Base-by-base conservation (phyloP, 1,140 invertebrate species). In the Zaprionus nigranus region DNA sequence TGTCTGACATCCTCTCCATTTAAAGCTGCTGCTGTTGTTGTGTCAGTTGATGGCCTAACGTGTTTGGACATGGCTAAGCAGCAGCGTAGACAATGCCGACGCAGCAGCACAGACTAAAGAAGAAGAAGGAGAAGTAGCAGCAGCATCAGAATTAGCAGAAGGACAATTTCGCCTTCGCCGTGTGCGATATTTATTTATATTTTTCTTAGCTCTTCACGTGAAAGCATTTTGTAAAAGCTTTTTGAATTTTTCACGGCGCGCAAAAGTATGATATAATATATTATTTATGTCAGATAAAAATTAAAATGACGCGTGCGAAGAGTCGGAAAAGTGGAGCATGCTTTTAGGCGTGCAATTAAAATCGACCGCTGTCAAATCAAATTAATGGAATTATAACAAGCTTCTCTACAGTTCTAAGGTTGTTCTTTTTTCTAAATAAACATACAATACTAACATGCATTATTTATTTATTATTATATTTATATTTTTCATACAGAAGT, bases 21-120 rank as follows among this genome's bases (percentile, higher is more conserved):
- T 63, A n/a, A 59, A 64, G 58, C 40, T 64, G 60, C 30, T 70
- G 30, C 36, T 70, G 40, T 64, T 71, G 43, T 60, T 66, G 61
- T 80, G 56, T 63, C 76, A 76, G 66, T 62, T 64, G 77, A 80
- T 73, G 82, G 77, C 65, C 83, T 84, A 87, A 88, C 84, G 83
- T 88, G 81, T 84, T 88, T 79, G 75, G 84, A 88, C 85, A 84
- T 84, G 75, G 69, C 85, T 79, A 79, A 81, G 78, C 63, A 75
- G 64, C 63, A 73, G 67, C 75, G 84, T 68, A 88, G 81, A 87
- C 84, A 88, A 75, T 70, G 76, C 51, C 58, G 43, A 63, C 12
- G n/a, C 12, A 34, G 30, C 53, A 51, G 40, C 28, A 17, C 38
- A 24, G 15, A 34, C 28, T 54, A 43, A 28, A 62, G n/a, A 53